Base-by-base conservation (phyloP, 2,888 invertebrate genomes). In the Caenorhabditis panamensis region DNA sequence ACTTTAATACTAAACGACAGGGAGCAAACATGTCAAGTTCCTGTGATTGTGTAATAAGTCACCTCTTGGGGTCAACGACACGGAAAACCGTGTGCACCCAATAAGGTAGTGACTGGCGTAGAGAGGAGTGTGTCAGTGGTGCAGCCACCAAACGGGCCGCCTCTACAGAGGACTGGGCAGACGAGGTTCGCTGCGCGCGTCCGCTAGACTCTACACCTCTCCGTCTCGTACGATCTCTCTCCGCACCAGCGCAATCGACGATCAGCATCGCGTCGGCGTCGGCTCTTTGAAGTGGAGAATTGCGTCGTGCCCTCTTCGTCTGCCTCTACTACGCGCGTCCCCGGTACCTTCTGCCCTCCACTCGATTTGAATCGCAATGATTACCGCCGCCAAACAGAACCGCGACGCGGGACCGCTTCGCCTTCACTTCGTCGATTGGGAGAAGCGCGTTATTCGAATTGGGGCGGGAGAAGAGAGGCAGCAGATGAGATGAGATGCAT, bases 331-430 rank as follows among this genome's bases (percentile, higher is more conserved):
- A 28, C 47, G 56, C 44, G 44, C 62, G 62, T 28, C 56, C 24
- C 41, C 41, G n/a, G n/a, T n/a, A n/a, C n/a, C 24, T 22, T 37
- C 59, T 59, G 59, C 59, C 53, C 13, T 26, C 53, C 26, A 1
- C 36, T 41, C 73, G 73, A 73, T 73, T 73, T 66, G 73, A 73
- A 73, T 73, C 37, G 73, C 44, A 28, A 73, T 73, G 63, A 73
- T 73, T 73, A 59, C 73, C 73, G 73, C 73, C 66, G 37, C 59
- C n/a, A 28, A 59, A 73, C 51, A 73, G 37, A 59, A 73, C 73
- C 73, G 73, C 73, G 73, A 56, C 73, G 73, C 73, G 66, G 51
- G 72, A 64, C 64, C 66, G 73, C 73, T 24, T 51, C 73, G 73
- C 73, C 8, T 59, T 13, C 26, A 16, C 1, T 16, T 41, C 22